Conservation (phyloP, 2,797 vertebrate genomes). For the Hypotaenidia okinawae region DNA sequence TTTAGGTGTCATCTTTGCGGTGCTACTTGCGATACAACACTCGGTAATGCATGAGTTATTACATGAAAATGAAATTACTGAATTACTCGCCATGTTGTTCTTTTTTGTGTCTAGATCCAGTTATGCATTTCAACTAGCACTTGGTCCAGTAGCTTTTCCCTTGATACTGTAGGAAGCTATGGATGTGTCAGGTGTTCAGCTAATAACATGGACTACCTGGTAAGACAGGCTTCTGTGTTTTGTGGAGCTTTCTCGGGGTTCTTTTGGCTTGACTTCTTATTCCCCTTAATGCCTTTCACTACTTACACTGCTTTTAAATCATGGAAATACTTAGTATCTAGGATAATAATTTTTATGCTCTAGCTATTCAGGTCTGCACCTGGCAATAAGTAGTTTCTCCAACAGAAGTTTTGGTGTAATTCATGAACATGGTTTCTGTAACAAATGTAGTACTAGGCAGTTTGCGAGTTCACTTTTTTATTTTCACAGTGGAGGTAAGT, state of each 20-base stretch:
- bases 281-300: background rate
- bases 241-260: background rate
- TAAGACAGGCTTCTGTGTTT: conserved; percentile 60
- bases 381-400: background rate
- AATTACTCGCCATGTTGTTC: background rate
- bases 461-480: background rate
- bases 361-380: background rate
- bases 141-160: conserved; percentile 92
- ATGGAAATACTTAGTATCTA: background rate
- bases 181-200: conserved; percentile 93
- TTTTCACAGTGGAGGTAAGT: fast-evolving
- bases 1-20: background rate
- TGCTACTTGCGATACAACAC: background rate
- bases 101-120: conserved; percentile 83
- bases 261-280: background rate
- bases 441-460: background rate
- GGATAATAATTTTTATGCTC: background rate
- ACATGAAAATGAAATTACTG: background rate
- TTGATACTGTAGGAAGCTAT: conserved; percentile 96
- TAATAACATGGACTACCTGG: conserved; percentile 89
- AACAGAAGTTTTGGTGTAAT: background rate
- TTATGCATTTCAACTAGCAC: conserved; percentile 91
- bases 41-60: background rate
- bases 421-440: background rate
- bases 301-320: background rate